These are phyloP conservation scores for Microctenopoma steveboyesi DNA, from an alignment of 2,797 vertebrate species.

Conservation along the genomic window DNA sequence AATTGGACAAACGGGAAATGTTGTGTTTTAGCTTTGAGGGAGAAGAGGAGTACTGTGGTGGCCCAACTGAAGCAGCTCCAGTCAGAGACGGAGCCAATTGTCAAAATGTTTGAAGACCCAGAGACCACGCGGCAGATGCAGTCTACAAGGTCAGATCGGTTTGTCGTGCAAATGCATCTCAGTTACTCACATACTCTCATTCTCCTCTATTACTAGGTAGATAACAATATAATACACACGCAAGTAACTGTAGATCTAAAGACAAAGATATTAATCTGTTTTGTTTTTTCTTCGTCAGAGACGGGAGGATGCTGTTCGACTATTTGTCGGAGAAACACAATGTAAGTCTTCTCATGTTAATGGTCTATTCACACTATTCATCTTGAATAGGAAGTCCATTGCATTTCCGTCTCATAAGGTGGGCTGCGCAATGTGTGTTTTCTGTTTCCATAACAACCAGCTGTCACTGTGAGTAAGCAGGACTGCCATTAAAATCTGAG, in stretches of 20 bases:
- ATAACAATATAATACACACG: not conserved
- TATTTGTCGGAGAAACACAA: slow-evolving; percentile 95
- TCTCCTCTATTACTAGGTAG: not conserved
- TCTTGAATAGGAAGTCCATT: not conserved
- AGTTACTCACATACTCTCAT: not conserved
- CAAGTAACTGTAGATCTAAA: not conserved
- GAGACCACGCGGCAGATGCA: slow-evolving; percentile 97
- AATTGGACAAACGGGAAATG: not conserved
- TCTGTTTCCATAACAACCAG: slow-evolving; percentile 68
- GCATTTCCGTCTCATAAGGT: slow-evolving; percentile 11
- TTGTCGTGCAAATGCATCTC: not conserved
- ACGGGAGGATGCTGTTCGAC: slow-evolving; percentile 95
- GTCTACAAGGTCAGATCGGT: slow-evolving; percentile 58
- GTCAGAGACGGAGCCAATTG: slow-evolving; percentile 93
- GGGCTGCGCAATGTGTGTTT: slow-evolving; percentile 3
- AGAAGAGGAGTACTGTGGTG: slow-evolving; percentile 94
- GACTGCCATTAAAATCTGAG: slow-evolving; percentile 24
- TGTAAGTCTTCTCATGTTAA: slow-evolving; percentile 81
- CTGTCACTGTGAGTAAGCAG: slow-evolving; percentile 29
- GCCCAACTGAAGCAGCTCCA: slow-evolving; percentile 95
- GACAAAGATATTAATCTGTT: not conserved
- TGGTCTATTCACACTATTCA: fast-evolving
- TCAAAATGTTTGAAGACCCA: slow-evolving; percentile 97
- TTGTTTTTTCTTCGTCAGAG: slow-evolving; percentile 76
- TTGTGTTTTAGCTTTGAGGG: slow-evolving; percentile 85